Evolutionary conservation across 2,113 vertebrate species (phyloP).

Genomic region (Leptosomus discolor): DNA sequence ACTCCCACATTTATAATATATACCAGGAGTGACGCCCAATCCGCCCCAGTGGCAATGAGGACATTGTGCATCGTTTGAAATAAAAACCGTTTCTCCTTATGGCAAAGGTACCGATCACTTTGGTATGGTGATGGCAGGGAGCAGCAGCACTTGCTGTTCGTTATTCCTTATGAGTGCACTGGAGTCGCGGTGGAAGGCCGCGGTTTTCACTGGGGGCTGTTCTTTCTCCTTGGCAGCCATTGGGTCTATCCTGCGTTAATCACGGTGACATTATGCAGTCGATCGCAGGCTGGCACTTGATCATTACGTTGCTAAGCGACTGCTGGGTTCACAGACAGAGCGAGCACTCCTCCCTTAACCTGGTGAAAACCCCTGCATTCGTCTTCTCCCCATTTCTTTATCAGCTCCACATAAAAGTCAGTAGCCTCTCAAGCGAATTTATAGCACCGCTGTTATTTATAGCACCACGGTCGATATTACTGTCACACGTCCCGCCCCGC

Average conservation of each 20-base stretch:
- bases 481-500: rapidly evolving
- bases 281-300: conserved; percentile 65
- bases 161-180: background rate
- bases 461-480: rapidly evolving
- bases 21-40: background rate
- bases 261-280: conserved; percentile 58
- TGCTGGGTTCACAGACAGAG: conserved; percentile 66
- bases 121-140: background rate
- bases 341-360: conserved; percentile 64
- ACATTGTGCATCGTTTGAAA: background rate
- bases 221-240: background rate
- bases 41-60: rapidly evolving
- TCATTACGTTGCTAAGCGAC: conserved; percentile 76
- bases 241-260: conserved; percentile 23
- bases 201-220: background rate
- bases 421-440: background rate
- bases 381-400: background rate
- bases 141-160: background rate
- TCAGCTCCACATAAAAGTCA: background rate
- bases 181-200: background rate
- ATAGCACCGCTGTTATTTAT: background rate
- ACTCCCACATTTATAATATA: background rate
- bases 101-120: background rate
- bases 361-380: background rate
- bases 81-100: background rate